phyloP scores from a whole-genome alignment of 2,113 vertebrate genomes.

The Zosterops lateralis region DNA sequence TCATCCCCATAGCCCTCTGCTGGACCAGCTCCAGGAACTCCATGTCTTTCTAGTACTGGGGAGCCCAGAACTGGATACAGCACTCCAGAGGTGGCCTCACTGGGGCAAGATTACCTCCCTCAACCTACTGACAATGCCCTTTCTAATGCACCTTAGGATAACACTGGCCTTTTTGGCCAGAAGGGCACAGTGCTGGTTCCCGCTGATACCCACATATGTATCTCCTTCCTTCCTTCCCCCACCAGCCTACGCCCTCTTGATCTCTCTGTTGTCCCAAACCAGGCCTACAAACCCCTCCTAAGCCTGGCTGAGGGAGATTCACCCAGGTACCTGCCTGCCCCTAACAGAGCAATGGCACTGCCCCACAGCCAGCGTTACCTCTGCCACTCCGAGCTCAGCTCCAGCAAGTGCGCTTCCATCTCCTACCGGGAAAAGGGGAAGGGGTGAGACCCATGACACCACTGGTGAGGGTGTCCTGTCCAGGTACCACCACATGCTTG shows the following conservation, averaged over 20 bases:
- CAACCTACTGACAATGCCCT: background rate
- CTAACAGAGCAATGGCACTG: background rate
- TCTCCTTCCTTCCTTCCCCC: background rate
- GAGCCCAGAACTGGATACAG: background rate
- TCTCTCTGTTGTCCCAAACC: background rate
- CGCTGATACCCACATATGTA: fast-evolving
- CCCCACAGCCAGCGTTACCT: slow-evolving; percentile 46
- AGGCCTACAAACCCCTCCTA: background rate
- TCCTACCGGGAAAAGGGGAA: slow-evolving; percentile 55
- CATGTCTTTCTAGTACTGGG: background rate
- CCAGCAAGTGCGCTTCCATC: slow-evolving; percentile 58
- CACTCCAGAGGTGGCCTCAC: background rate
- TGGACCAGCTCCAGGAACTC: background rate
- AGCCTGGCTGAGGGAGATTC: background rate
- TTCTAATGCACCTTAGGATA: background rate
- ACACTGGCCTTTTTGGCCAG: background rate
- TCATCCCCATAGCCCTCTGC: background rate
- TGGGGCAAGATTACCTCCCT: background rate
- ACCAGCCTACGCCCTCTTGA: background rate
- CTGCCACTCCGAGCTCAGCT: slow-evolving; percentile 71
- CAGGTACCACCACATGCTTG: fast-evolving
- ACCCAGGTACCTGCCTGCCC: background rate
- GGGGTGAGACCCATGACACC: background rate
- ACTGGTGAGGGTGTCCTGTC: background rate
- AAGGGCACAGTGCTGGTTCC: background rate